Conservation (phyloP, 2,113 vertebrate species). For the Taurulus bubalis region DNA sequence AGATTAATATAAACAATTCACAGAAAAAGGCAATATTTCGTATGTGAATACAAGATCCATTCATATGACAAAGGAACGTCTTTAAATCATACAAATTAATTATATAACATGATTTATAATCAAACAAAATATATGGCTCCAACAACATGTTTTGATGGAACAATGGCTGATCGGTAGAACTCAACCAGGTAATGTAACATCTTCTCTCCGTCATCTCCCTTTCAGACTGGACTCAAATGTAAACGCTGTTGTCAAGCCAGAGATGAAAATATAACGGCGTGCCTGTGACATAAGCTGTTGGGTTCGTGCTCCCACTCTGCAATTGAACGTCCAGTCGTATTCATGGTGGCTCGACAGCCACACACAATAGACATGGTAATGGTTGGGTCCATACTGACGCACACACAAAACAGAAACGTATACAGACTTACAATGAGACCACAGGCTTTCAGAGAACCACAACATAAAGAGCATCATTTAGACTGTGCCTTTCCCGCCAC, state of each 20-base stretch:
- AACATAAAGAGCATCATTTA: conserved; percentile 77
- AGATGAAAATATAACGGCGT: conserved; percentile 68
- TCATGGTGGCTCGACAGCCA: conserved; percentile 66
- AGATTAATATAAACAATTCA: no score
- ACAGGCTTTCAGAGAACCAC: conserved; percentile 72
- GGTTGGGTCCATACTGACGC: conserved; percentile 56
- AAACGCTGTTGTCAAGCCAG: conserved; percentile 46
- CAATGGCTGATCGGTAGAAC: background rate
- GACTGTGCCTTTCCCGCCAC: conserved; percentile 53
- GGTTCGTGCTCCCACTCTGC: conserved; percentile 55
- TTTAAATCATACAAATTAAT: no score
- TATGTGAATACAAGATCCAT: no score
- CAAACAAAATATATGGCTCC: no score
- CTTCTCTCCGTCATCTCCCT: conserved; percentile 3
- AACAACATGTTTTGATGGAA: no score
- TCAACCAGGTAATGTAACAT: background rate
- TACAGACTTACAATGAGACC: conserved; percentile 57
- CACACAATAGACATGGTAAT: conserved; percentile 74
- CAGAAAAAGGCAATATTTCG: no score
- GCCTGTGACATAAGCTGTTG: conserved; percentile 43
- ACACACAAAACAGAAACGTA: conserved; percentile 65
- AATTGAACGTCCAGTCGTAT: conserved; percentile 59
- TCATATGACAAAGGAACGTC: no score
- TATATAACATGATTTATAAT: no score
- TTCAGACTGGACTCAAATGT: conserved; percentile 33